Conservation (phyloP, 1,140 invertebrate species). For the Drosophila malerkotliana region DNA sequence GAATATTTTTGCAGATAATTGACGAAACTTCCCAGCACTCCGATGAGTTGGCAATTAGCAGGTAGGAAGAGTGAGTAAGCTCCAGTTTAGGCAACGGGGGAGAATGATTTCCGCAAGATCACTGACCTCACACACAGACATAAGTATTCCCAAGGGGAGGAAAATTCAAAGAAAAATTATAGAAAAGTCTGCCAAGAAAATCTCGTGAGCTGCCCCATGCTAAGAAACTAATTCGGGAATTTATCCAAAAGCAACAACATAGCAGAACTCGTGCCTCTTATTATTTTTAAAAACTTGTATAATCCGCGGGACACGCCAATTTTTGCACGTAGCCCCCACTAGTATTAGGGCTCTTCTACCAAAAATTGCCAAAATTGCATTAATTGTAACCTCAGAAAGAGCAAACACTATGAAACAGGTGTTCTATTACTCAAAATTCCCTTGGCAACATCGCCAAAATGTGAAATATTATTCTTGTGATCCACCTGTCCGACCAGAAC, state of each 20-base stretch:
- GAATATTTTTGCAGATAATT: conserved; percentile 22
- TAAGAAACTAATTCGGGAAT: conserved; percentile 43
- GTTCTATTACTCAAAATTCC: conserved; percentile 8
- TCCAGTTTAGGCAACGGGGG: conserved; percentile 5
- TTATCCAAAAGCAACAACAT: conserved; percentile 8
- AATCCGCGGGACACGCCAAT: conserved; percentile 26
- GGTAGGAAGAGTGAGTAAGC: conserved; percentile 4
- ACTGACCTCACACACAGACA: conserved; percentile 61
- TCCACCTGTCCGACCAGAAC: conserved; percentile 21
- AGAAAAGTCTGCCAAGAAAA: conserved; percentile 60
- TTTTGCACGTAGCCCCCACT: conserved; percentile 19
- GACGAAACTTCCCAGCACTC: conserved; percentile 4
- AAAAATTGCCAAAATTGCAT: conserved; percentile 27
- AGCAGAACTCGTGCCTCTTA: conserved; percentile 12
- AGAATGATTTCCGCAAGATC: conserved; percentile 28
- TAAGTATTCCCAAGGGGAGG: conserved; percentile 3
- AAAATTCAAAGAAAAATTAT: conserved; percentile 44
- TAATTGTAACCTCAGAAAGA: conserved; percentile 4
- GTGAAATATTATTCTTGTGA: not conserved
- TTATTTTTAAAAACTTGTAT: conserved; percentile 22
- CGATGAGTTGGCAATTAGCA: conserved; percentile 25
- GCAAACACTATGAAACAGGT: conserved; percentile 1
- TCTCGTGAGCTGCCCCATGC: conserved; percentile 57
- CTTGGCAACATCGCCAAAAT: conserved; percentile 25
- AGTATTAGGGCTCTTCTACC: too few relatives aligned